phyloP scores from a whole-genome alignment of 2,113 vertebrate species.

The Daubentonia madagascariensis region DNA sequence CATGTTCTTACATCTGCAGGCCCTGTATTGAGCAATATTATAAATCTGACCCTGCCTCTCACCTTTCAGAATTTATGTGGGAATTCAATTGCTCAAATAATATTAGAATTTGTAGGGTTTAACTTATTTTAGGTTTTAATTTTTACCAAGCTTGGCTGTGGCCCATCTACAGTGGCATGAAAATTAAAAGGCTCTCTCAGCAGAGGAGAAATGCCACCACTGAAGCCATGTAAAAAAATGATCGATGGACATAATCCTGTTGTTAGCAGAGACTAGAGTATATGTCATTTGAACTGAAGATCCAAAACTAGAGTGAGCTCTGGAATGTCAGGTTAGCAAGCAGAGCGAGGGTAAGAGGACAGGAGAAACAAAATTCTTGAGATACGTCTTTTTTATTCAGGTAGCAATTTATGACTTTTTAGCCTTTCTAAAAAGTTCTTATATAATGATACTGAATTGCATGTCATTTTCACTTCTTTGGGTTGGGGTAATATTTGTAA shows the following conservation, averaged over 20 bases:
- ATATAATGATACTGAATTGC: background rate
- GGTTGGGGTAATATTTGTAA: background rate
- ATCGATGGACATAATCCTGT: background rate
- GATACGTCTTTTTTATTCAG: background rate
- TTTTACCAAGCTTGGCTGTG: background rate
- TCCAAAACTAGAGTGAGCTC: background rate
- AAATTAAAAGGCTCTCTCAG: background rate
- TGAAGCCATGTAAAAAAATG: background rate
- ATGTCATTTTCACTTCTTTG: background rate
- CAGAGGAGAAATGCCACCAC: background rate
- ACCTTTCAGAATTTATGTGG: background rate
- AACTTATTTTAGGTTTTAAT: background rate
- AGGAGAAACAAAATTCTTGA: background rate
- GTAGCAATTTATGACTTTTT: background rate
- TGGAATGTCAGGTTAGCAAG: background rate
- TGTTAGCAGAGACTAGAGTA: background rate
- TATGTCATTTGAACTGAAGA: background rate
- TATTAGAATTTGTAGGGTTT: background rate
- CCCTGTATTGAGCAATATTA: background rate
- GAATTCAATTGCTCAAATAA: background rate
- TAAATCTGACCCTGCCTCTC: background rate
- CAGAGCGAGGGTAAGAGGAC: background rate
- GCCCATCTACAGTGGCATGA: background rate
- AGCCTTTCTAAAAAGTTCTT: background rate
- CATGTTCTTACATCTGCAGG: background rate